Evolutionary conservation across 2,113 vertebrate genomes (phyloP), one percentile per base, ranked within the genome.

Genomic region (Cololabis saira): DNA sequence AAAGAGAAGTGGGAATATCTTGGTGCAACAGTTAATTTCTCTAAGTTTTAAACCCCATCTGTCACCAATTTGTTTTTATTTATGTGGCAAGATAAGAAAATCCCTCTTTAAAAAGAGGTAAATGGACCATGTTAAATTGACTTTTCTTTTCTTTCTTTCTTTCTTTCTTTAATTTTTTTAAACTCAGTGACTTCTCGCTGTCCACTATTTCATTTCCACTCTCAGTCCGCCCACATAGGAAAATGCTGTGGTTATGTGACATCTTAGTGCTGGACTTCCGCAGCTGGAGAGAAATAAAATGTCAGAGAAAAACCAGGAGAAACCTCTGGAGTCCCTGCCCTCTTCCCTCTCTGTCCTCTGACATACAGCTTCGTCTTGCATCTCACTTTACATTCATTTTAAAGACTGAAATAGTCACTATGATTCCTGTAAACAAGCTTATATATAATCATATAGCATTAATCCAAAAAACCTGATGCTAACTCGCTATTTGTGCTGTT

Each of bases 201-300:
- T 62, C 64, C 55, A 12, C 60, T 70, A 70, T 74, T 75, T 78
- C 61, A 74, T 85, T 83, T 68, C 59, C 66, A 71, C 58, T 74
- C 27, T 64, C 56, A 27, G 61, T 53, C 66, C 78, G 62, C 83
- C 86, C 87, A 88, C 88, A 64, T 66, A 50, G 88, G 83, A 90
- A 90, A 87, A 86, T 79, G 77, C 44, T 89, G 87, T 62, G 83
- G 87, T 89, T 74, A 8, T 44, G 63, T 76, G 80, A 87, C 81
- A 89, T 87, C 62, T 87, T 60, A 57, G 59, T 3, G 6, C 73
- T 74, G 82, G 71, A 82, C 77, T 77, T 78, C 27, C 66, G 54
- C 67, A 67, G 63, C 62, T 52, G 42, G 37, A 22, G 50, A 70
- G 67, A 65, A 80, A 76, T 67, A 58, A 75, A 72, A 78, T 68